Evolutionary conservation across 64 coral and sea anemone species (phyloP).

Genomic region (Orbicella faveolata): DNA sequence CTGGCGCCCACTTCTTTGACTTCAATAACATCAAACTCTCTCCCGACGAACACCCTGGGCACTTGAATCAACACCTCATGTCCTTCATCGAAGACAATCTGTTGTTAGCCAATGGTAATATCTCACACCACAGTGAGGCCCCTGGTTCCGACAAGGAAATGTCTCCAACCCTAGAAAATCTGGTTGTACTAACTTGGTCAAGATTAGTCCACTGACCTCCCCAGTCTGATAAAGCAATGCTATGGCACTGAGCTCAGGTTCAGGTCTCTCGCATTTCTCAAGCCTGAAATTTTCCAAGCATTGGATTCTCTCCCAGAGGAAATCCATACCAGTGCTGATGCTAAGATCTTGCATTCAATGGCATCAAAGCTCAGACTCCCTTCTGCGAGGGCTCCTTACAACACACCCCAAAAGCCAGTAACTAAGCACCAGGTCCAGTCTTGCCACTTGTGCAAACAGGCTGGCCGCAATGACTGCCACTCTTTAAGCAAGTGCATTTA

Average conservation of each 20-base stretch:
- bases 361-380: not conserved
- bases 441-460: slow-evolving; percentile 14
- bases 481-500: slow-evolving; percentile 28
- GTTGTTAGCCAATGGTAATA: too few species aligned
- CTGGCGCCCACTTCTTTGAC: too few species aligned
- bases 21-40: too few species aligned
- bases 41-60: too few species aligned
- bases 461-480: slow-evolving; percentile 1
- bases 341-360: not conserved
- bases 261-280: slow-evolving; percentile 6
- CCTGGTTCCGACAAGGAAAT: too few species aligned
- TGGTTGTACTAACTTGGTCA: not conserved
- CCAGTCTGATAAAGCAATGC: not conserved
- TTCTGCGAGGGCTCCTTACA: not conserved
- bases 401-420: too few species aligned
- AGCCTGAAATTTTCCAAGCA: not conserved
- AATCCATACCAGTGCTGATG: not conserved
- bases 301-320: not conserved
- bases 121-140: too few species aligned
- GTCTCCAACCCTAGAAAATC: not conserved
- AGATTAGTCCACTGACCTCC: not conserved
- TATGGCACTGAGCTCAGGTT: not conserved
- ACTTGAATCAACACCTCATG: too few species aligned
- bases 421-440: not conserved
- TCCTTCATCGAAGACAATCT: not conserved